Evolutionary conservation across 2,113 vertebrate genomes (phyloP), one percentile per base, ranked within the genome.

Genomic region (Smithornis capensis): DNA sequence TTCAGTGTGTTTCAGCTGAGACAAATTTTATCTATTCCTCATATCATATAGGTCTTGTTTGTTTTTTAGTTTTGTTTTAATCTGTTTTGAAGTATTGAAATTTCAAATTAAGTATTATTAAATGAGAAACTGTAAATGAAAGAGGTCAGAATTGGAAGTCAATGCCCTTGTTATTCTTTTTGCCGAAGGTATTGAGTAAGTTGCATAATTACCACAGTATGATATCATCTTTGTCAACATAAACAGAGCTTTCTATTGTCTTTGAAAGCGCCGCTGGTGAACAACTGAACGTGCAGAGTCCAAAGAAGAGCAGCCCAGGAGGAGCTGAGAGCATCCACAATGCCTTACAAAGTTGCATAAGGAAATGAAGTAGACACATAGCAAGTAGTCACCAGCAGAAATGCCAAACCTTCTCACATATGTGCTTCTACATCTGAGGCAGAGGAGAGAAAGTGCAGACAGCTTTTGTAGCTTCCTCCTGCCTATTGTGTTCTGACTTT

Each of bases 131-230:
- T 74, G 73, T 82, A 88, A 95, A 92, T 2, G 11, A 83, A 31
- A 52, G 77, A 74, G 45, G 90, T 81, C 19, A 7, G 60, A 92
- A 92, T 10, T 52, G 59, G 92, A 92, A 95, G 55, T 94, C 70
- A 83, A 90, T 75, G 67, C 53, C 78, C 91, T 88, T 83, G 94
- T 95, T 93, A 85, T 87, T 91, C 89, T 69, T 89, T 92, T 96
- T 89, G 89, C 91, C 89, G 90, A 68, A 94, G 71, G 89, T 96
- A 92, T 92, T 7, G 47, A 96, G 76, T 89, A 91, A 97, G 91
- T 92, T 97, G 94, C 92, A 96, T 98, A 97, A 93, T 87, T 89
- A 93, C 69, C 82, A 74, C 28, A 89, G 63, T 83, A 80, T 80
- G 78, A 27, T 77, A 59, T 97, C 94, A 84, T 89, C 91, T 95